Percentiles rank a stretch among this genome's conserved stretches.
Evolutionary conservation across 1,140 invertebrate species (phyloP).

Genomic region (Galendromus occidentalis): DNA sequence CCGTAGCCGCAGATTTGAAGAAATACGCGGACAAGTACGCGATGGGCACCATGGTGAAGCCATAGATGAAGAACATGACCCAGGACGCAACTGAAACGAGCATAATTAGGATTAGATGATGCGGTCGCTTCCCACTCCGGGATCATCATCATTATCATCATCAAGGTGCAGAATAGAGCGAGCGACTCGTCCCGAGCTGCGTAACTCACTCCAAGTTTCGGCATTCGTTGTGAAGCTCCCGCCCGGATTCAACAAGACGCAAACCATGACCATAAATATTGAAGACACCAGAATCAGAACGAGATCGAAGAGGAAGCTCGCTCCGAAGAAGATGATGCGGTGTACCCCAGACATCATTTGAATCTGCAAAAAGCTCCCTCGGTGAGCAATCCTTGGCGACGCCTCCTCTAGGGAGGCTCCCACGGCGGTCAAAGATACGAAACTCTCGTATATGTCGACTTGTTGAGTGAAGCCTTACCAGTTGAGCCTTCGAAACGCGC

Average conservation of each 20-base stretch:
- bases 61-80: conserved; percentile 16
- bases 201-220: neutral
- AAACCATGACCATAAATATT: neutral
- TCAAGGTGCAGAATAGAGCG: no score
- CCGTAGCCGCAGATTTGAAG: conserved; percentile 14
- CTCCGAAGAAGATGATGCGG: conserved; percentile 2
- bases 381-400: no score
- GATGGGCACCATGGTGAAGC: conserved; percentile 20
- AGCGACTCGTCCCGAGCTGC: no score
- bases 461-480: neutral
- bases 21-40: conserved; percentile 18
- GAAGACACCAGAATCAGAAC: neutral
- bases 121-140: no score
- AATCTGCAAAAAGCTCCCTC: neutral
- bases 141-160: no score
- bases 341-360: conserved; percentile 6
- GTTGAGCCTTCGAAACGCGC: conserved; percentile 15
- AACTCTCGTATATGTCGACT: neutral
- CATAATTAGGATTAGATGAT: no score
- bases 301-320: neutral
- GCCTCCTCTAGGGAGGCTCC: neutral
- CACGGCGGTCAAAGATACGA: neutral
- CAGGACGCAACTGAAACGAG: conserved; percentile 15
- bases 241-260: neutral
- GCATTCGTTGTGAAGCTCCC: neutral